Evolutionary conservation across 2,113 vertebrate species (phyloP).

Genomic region (Sus scrofa): DNA sequence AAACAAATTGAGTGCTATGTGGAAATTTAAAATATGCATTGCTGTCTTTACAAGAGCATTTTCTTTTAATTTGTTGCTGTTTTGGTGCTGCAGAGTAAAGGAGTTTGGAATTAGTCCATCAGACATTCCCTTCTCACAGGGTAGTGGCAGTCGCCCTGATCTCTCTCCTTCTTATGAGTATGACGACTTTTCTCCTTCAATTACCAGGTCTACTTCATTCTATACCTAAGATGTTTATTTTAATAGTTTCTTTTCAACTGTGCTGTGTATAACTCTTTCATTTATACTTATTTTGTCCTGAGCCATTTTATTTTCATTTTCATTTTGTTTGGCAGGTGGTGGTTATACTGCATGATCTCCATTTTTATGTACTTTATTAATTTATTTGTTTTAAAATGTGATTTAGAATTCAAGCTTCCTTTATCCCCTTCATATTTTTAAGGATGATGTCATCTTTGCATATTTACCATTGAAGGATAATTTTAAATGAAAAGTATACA

Average conservation of each 20-base stretch:
- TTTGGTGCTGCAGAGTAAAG: slow-evolving; percentile 96
- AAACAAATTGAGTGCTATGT: slow-evolving; percentile 68
- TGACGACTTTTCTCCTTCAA: slow-evolving; percentile 93
- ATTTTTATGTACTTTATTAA: slow-evolving; percentile 84
- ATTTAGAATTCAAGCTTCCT: slow-evolving; percentile 81
- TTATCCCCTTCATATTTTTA: slow-evolving; percentile 73
- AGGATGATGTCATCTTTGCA: slow-evolving; percentile 87
- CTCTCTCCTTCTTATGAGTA: slow-evolving; percentile 98
- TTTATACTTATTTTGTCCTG: slow-evolving; percentile 79
- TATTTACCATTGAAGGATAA: slow-evolving; percentile 64
- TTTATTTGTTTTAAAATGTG: slow-evolving; percentile 81
- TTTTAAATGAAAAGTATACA: slow-evolving; percentile 54
- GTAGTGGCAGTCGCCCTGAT: slow-evolving; percentile 94
- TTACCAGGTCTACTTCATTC: slow-evolving; percentile 91
- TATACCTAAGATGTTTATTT: slow-evolving; percentile 86
- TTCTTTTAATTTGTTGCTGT: slow-evolving; percentile 89
- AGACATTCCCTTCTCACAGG: slow-evolving; percentile 98
- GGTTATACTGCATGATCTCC: slow-evolving; percentile 87
- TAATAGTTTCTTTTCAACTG: slow-evolving; percentile 76
- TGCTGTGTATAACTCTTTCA: slow-evolving; percentile 81
- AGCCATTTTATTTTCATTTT: slow-evolving; percentile 83
- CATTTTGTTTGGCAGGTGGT: slow-evolving; percentile 87
- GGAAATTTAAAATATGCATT: slow-evolving; percentile 78
- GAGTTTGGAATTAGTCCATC: slow-evolving; percentile 99
- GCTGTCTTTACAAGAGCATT: slow-evolving; percentile 87